A percentile compares a stretch with the other conserved stretches of the same genome.
Conservation (phyloP, 2,888 invertebrate species). For the Sinhomidia bicolor region DNA sequence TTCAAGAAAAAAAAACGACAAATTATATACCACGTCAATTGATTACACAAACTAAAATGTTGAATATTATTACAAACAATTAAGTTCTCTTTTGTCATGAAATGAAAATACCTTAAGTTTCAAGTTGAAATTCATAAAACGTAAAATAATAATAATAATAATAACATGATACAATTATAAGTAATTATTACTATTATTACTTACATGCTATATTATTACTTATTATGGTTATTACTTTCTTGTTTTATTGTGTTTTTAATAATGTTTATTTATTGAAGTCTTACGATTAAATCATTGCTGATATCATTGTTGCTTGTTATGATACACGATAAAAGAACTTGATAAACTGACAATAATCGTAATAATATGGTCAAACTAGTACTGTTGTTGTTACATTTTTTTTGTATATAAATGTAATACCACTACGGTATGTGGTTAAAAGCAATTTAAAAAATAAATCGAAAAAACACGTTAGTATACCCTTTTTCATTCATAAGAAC, state of each 20-base stretch:
- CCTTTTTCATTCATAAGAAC: conserved; percentile 37
- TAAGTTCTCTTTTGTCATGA: conserved; percentile 28
- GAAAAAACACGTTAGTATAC: conserved; percentile 18
- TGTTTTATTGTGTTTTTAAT: not conserved
- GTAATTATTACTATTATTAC: not conserved
- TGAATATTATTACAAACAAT: not conserved
- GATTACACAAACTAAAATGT: not conserved
- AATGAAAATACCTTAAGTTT: conserved; percentile 8
- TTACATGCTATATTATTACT: not conserved
- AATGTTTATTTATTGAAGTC: not conserved
- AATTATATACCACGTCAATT: not conserved
- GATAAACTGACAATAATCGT: not conserved
- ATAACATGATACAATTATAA: not conserved
- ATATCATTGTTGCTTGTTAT: conserved; percentile 10
- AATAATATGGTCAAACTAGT: not conserved
- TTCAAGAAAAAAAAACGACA: not conserved
- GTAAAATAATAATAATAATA: not conserved
- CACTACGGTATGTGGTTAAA: conserved; percentile 12
- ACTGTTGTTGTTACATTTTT: not conserved
- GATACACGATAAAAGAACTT: conserved; percentile 7
- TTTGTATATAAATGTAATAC: conserved; percentile 10
- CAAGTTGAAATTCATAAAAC: not conserved
- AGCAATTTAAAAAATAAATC: conserved; percentile 28
- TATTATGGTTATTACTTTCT: not conserved
- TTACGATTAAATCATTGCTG: not conserved